Conservation (phyloP, 2,888 invertebrate genomes). For the Eristalis tenax region DNA sequence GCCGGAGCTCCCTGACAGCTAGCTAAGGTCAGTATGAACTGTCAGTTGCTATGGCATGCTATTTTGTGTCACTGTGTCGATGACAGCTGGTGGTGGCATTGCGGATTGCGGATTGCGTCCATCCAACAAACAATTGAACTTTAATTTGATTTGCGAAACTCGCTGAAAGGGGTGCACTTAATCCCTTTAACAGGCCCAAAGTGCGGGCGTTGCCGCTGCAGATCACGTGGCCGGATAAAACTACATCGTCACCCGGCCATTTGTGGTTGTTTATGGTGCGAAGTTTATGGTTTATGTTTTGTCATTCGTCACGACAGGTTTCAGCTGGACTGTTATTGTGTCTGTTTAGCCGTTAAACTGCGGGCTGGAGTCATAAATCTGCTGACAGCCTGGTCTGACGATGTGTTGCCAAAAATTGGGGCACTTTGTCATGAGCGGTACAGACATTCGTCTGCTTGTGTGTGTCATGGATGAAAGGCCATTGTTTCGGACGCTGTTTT, state of each 20-base stretch:
- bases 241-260: neutral
- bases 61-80: constrained; percentile 47
- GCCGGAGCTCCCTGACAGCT: neutral
- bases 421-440: neutral
- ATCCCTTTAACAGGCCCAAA: neutral
- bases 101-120: too few species aligned
- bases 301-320: constrained; percentile 45
- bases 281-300: constrained; percentile 47
- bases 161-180: neutral
- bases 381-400: neutral
- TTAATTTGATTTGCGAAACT: neutral
- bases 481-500: neutral
- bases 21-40: constrained; percentile 45
- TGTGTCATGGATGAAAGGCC: neutral
- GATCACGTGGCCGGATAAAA: neutral
- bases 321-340: constrained; percentile 35
- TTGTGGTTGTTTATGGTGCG: neutral
- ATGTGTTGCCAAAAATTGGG: neutral
- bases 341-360: constrained; percentile 23
- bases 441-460: neutral
- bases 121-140: neutral
- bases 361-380: constrained; percentile 18
- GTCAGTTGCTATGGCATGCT: neutral
- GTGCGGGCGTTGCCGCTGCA: neutral
- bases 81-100: neutral